Evolutionary conservation across 2,888 invertebrate species (phyloP).

Genomic region (Arctia plantaginis): DNA sequence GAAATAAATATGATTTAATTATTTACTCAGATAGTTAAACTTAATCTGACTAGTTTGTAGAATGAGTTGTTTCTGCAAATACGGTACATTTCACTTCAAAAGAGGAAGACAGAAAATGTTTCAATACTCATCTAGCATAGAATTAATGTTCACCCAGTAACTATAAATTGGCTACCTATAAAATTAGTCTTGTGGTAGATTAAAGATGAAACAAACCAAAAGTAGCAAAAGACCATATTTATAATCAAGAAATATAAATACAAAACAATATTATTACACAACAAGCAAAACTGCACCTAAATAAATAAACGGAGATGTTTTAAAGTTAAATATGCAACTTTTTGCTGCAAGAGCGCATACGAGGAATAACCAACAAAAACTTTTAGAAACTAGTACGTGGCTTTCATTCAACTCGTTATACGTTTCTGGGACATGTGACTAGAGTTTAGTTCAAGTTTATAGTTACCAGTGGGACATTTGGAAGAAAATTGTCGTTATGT

Average conservation of each 20-base stretch:
- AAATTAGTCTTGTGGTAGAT: not conserved
- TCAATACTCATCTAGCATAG: too few relatives aligned
- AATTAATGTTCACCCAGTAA: too few relatives aligned
- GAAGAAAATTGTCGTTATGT: constrained; percentile 10
- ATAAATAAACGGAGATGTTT: constrained; percentile 10
- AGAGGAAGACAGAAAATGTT: too few relatives aligned
- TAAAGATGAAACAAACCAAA: not conserved
- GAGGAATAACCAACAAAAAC: constrained; percentile 32
- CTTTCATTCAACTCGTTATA: constrained; percentile 41
- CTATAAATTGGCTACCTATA: too few relatives aligned
- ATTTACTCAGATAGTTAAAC: too few relatives aligned
- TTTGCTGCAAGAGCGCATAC: constrained; percentile 31
- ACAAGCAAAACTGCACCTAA: not conserved
- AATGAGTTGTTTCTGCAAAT: too few relatives aligned
- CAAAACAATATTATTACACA: not conserved
- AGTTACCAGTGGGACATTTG: not conserved
- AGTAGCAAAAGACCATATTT: not conserved
- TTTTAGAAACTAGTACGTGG: constrained; percentile 34
- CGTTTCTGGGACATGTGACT: constrained; percentile 19
- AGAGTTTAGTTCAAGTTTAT: constrained; percentile 22
- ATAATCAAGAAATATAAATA: not conserved
- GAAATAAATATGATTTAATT: too few relatives aligned
- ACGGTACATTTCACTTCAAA: too few relatives aligned
- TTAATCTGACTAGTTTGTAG: too few relatives aligned
- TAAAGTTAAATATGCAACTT: constrained; percentile 32